Conservation (phyloP, 2,797 vertebrate species). For the Rhinogobio ventralis region DNA sequence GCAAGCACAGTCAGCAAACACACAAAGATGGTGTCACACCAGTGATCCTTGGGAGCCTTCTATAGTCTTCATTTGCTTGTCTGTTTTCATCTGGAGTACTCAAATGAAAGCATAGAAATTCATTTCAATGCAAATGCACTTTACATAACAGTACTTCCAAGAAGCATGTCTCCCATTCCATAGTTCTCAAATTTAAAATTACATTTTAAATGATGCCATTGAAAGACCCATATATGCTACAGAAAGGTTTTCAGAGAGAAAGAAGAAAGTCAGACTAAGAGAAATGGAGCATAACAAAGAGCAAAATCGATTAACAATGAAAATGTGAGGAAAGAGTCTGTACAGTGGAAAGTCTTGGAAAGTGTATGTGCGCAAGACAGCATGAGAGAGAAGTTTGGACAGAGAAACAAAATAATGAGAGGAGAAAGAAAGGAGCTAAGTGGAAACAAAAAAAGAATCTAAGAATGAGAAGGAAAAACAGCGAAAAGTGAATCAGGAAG, state of each 20-base stretch:
- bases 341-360: conserved; percentile 52
- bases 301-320: not conserved
- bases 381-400: not conserved
- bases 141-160: conserved; percentile 3
- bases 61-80: conserved; percentile 37
- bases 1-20: conserved; percentile 81
- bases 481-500: conserved; percentile 58
- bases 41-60: conserved; percentile 63
- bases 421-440: not conserved
- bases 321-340: not conserved
- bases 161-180: conserved; percentile 10
- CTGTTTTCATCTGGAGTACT: conserved; percentile 11
- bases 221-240: conserved; percentile 36
- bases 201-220: not conserved
- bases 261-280: not conserved
- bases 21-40: conserved; percentile 78
- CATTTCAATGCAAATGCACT: not conserved
- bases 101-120: not conserved
- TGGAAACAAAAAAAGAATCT: not conserved
- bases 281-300: not conserved
- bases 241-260: conserved; percentile 4
- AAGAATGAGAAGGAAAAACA: conserved; percentile 11
- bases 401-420: conserved; percentile 16
- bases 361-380: conserved; percentile 13
- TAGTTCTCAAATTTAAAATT: not conserved